Evolutionary conservation across 2,797 vertebrate species (phyloP), one percentile per base, ranked within the genome.

Genomic region (Micromesistius poutassou): DNA sequence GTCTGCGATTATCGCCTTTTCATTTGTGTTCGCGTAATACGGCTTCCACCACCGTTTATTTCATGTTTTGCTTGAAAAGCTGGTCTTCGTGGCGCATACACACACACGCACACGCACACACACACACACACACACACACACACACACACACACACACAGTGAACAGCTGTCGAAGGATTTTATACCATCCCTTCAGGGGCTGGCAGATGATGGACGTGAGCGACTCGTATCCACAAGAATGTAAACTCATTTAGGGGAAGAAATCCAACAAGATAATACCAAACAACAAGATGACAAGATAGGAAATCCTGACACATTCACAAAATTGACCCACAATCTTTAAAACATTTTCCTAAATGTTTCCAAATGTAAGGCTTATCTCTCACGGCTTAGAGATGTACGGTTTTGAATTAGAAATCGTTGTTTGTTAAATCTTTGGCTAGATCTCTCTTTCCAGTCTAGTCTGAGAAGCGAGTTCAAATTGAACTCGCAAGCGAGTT

Each of bases 51-150:
- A 5, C 22, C 22, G n/a, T 28, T 68, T 62, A 25, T 62, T n/a
- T 62, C 55, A 55, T 25, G 55, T 25, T 62, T 2, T 62, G 55
- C 55, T 62, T 8, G 46, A 19, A 50, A 62, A 62, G 55, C 6
- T 25, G 22, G 22, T 62, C 46, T 1, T 9, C 13, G 46, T 46
- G 42, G 46, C 46, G 5, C 19, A 55, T 5, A 55, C 46, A 19
- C 55, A 62, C 1, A 25, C 55, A 62, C n/a, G n/a, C n/a, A 62
- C 55, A 28, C 62, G 28, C 62, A 66, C 25, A 66, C 62, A 66
- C 62, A 66, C 62, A 66, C 62, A 66, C 62, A 66, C 62, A 66
- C 62, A 66, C 62, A 68, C 62, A 28, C n/a, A 10, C 62, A 66
- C 25, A 25, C 62, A 66, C 62, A 66, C 8, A 66, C 62, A 68